A percentile compares a stretch with the other conserved stretches of the same genome.
phyloP scores from a whole-genome alignment of 2,888 invertebrate species.

The Noctua comes region DNA sequence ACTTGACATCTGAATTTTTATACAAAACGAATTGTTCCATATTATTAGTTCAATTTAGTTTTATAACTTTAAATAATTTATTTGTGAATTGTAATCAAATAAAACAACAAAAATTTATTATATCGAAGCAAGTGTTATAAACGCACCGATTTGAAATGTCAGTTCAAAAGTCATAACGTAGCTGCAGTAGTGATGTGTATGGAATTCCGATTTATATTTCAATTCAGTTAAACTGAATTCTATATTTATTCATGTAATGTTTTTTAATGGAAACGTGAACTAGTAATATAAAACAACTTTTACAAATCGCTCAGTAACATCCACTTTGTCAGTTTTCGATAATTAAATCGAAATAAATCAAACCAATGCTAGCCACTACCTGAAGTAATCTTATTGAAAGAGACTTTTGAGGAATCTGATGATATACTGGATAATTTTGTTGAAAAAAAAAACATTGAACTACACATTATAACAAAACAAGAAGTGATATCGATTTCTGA shows the following conservation, averaged over 20 bases:
- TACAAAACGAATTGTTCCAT: background rate
- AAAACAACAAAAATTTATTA: background rate
- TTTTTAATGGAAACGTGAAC: background rate
- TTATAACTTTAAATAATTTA: background rate
- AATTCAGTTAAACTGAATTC: background rate
- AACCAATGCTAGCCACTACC: background rate
- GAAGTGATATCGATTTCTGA: background rate
- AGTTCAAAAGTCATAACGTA: constrained; percentile 8
- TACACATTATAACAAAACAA: background rate
- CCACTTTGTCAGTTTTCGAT: background rate
- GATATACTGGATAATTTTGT: background rate
- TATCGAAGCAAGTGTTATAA: constrained; percentile 2
- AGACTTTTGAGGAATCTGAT: background rate
- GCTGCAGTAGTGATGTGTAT: constrained; percentile 19
- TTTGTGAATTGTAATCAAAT: background rate
- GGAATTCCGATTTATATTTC: background rate
- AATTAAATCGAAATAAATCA: background rate
- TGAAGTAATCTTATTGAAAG: background rate
- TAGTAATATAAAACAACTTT: background rate
- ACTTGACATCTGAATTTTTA: background rate
- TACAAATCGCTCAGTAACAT: background rate
- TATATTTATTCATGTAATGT: background rate
- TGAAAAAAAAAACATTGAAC: background rate
- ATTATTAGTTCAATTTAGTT: background rate
- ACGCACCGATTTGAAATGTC: constrained; percentile 21